Conservation (phyloP, 2,113 vertebrate species). For the Rhodinocichla rosea region DNA sequence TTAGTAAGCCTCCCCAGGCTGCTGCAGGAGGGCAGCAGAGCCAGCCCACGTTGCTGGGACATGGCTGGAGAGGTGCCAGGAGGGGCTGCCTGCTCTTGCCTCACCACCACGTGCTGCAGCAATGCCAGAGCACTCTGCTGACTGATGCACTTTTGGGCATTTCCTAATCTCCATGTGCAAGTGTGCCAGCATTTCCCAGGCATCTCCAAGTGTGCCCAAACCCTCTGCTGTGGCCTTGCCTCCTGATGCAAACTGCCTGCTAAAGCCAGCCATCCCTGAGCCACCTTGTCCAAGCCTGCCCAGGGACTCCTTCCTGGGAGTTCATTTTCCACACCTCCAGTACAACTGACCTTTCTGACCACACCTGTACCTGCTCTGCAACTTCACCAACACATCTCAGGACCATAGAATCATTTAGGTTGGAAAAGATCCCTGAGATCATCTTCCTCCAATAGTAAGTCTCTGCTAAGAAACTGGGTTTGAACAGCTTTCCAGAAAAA, state of each 20-base stretch:
- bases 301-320: background rate
- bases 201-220: fast-evolving
- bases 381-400: background rate
- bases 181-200: fast-evolving
- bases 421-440: background rate
- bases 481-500: background rate
- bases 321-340: background rate
- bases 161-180: background rate
- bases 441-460: background rate
- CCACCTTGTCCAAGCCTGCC: background rate
- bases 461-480: background rate
- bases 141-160: background rate
- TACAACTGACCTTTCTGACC: background rate
- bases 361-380: background rate
- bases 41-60: background rate
- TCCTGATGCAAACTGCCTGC: background rate
- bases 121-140: background rate
- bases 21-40: background rate
- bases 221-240: background rate
- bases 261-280: background rate
- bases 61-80: fast-evolving
- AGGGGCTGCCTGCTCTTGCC: background rate
- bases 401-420: background rate
- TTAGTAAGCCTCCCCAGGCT: background rate
- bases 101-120: background rate